Evolutionary conservation across 1,140 invertebrate species (phyloP).

Genomic region (Penaeus chinensis): DNA sequence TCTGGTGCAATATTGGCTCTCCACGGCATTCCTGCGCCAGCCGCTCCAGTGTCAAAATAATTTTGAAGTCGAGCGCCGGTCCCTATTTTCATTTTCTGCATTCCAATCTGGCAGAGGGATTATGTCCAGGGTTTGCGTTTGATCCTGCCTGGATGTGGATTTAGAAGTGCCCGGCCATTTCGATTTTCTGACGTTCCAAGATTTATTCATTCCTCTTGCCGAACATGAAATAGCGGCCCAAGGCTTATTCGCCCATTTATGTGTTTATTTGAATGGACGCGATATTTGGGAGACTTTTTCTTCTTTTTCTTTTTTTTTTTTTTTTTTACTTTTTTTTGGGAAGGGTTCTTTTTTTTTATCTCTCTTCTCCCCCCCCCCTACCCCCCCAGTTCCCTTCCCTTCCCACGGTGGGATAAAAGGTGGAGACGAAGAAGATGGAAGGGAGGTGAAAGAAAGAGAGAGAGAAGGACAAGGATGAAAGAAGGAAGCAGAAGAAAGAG

Average conservation of each 20-base stretch:
- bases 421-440: too few relatives aligned
- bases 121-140: slow-evolving; percentile 55
- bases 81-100: slow-evolving; percentile 62
- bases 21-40: slow-evolving; percentile 59
- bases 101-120: slow-evolving; percentile 60
- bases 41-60: slow-evolving; percentile 61
- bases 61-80: slow-evolving; percentile 59
- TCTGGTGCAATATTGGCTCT: slow-evolving; percentile 59
- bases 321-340: too few relatives aligned
- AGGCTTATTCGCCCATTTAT: slow-evolving; percentile 56
- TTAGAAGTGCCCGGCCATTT: slow-evolving; percentile 51
- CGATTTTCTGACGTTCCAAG: slow-evolving; percentile 55
- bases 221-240: slow-evolving; percentile 58
- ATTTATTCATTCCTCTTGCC: slow-evolving; percentile 57
- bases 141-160: slow-evolving; percentile 56
- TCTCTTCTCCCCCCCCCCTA: too few relatives aligned
- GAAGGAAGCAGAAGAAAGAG: too few relatives aligned
- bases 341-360: too few relatives aligned
- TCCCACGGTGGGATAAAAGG: too few relatives aligned
- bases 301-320: too few relatives aligned
- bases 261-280: slow-evolving; percentile 54
- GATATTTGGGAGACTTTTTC: too few relatives aligned
- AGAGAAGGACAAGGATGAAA: too few relatives aligned
- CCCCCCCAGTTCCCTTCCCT: too few relatives aligned
- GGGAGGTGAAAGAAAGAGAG: too few relatives aligned